Percentiles rank a stretch among this genome's conserved stretches.
These are phyloP conservation scores for Melanocharis versteri DNA, from an alignment of 2,113 vertebrate genomes.

Conservation along the genomic window DNA sequence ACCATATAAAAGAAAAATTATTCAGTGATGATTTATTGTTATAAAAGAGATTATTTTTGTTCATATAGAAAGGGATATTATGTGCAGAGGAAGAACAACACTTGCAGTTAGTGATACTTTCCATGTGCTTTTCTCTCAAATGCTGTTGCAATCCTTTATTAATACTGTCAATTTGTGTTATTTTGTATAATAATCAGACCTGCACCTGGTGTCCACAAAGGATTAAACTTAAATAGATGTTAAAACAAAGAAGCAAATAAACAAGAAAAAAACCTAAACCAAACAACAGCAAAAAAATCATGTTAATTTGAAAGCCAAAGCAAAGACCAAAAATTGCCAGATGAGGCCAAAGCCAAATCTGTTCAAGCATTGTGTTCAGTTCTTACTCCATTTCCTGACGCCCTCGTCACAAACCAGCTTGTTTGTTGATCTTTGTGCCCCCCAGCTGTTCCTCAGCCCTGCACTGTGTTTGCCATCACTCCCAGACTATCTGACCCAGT, in stretches of 20 bases:
- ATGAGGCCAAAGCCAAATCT: background rate
- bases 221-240: background rate
- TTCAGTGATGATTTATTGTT: background rate
- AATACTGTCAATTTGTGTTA: background rate
- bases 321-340: background rate
- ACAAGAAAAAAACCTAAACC: background rate
- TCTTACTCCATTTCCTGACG: background rate
- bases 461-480: background rate
- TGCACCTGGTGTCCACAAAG: background rate
- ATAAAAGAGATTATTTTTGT: background rate
- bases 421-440: background rate
- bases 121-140: background rate
- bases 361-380: fast-evolving
- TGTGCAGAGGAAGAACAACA: background rate
- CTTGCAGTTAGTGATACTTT: background rate
- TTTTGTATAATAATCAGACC: background rate
- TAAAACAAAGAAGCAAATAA: background rate
- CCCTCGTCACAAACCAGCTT: background rate
- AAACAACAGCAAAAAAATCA: background rate
- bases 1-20: background rate
- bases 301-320: background rate
- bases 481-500: fast-evolving
- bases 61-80: background rate
- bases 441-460: fast-evolving
- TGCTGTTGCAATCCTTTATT: background rate